phyloP scores from a whole-genome alignment of 1,140 invertebrate genomes.

The Telenomus remus region DNA sequence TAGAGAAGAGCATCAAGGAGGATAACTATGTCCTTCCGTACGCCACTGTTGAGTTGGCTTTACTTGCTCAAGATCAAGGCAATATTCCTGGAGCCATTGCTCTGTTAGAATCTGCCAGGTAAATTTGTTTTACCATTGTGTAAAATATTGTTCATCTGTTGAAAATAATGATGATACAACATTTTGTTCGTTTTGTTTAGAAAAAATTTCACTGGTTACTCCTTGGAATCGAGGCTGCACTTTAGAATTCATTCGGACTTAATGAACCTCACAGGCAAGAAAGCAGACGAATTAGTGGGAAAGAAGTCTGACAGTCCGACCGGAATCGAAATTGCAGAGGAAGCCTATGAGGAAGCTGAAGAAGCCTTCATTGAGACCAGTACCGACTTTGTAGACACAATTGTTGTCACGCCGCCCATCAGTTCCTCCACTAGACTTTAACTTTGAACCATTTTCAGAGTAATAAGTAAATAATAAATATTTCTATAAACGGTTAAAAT shows the following conservation, averaged over 20 bases:
- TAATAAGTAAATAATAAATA: constrained; percentile 20
- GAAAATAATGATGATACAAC: no score
- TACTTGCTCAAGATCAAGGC: constrained; percentile 83
- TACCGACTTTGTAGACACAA: constrained; percentile 43
- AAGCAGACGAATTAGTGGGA: constrained; percentile 49
- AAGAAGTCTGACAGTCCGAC: constrained; percentile 34
- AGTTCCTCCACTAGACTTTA: constrained; percentile 59
- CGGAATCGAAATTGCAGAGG: constrained; percentile 44
- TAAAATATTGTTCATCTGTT: no score
- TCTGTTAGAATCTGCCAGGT: constrained; percentile 90
- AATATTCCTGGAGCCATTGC: constrained; percentile 81
- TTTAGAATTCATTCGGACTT: constrained; percentile 92
- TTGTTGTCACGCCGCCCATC: constrained; percentile 27
- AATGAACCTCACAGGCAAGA: constrained; percentile 75
- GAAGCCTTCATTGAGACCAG: constrained; percentile 34
- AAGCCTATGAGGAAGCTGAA: constrained; percentile 40
- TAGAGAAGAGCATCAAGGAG: constrained; percentile 87
- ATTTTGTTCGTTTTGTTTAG: constrained; percentile 80
- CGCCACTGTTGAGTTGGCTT: constrained; percentile 88
- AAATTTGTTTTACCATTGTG: constrained; percentile 60
- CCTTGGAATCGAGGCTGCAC: constrained; percentile 92
- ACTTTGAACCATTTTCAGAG: constrained; percentile 12
- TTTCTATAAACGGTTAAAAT: constrained; percentile 28
- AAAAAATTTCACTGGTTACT: constrained; percentile 92
- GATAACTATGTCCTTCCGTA: constrained; percentile 92